A percentile compares a stretch with the other conserved stretches of the same genome.
These are phyloP conservation scores for Ardeotis arabs DNA, from an alignment of 2,113 vertebrate species.

Conservation along the genomic window DNA sequence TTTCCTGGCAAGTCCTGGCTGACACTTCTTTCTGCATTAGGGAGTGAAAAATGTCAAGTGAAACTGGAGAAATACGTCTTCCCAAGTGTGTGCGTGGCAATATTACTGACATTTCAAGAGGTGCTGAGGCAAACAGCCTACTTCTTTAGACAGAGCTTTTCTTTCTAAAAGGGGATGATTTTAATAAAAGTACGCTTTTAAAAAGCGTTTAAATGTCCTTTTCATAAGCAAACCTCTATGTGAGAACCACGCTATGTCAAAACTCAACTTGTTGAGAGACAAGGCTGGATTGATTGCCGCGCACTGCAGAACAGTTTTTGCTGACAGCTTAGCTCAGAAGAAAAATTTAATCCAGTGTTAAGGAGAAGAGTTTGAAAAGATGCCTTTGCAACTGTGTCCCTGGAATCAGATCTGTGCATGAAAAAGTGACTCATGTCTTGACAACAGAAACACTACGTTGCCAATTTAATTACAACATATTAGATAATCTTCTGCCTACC, in stretches of 20 bases:
- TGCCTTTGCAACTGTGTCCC: slow-evolving; percentile 1
- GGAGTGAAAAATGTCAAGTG: slow-evolving; percentile 24
- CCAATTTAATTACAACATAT: background rate
- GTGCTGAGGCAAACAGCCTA: slow-evolving; percentile 21
- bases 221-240: slow-evolving; percentile 20
- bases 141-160: slow-evolving; percentile 2
- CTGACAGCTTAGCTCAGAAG: slow-evolving; percentile 36
- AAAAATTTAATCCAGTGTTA: background rate
- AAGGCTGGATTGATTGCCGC: slow-evolving; percentile 54
- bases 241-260: background rate
- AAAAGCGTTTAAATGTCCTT: background rate
- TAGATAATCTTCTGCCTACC: background rate
- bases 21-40: background rate
- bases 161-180: slow-evolving; percentile 14
- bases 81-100: background rate
- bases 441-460: background rate
- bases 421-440: slow-evolving; percentile 23
- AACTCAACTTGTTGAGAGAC: slow-evolving; percentile 52
- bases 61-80: background rate
- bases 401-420: background rate
- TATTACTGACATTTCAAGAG: slow-evolving; percentile 30
- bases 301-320: slow-evolving; percentile 23
- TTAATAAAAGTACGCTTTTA: background rate
- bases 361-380: slow-evolving; percentile 16
- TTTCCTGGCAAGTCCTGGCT: slow-evolving; percentile 2